Base-by-base conservation (phyloP, 2,797 vertebrate species). In the Crypturellus tataupa region DNA sequence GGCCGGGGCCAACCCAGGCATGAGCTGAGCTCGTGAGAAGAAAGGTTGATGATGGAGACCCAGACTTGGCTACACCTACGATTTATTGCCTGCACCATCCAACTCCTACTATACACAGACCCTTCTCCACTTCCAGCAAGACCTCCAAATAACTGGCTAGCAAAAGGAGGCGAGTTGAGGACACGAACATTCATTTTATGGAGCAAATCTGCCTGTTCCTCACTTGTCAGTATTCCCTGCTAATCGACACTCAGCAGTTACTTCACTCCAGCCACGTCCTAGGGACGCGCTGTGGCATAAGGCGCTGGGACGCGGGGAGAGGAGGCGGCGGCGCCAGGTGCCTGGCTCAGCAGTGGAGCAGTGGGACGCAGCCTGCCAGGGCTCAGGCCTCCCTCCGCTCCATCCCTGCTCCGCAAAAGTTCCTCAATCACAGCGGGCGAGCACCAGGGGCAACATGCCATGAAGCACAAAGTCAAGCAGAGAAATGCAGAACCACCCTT, bases 161-260 rank as follows among this genome's bases (percentile, higher is more conserved):
- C 25, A 90, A 76, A 84, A 78, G 37, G 18, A 53, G 55, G 21
- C 40, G 31, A 79, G n/a, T 40, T 87, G 37, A 76, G 75, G 29
- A 67, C 15, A 51, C 25, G 3, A 60, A 24, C 49, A 24, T 59
- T 25, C 20, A 70, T 6, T 13, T 47, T 0, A 0, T 1, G 2
- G 19, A 89, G 27, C 24, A 35, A 7, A 39, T 69, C 47, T 59
- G 40, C 53, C 37, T 21, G 9, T 72, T 86, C 14, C 29, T 80
- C 65, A 62, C 80, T 77, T 67, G 62, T 60, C 67, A 47, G 29
- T 65, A 49, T 27, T 78, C 58, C 39, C 35, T 84, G 24, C 19
- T 80, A 69, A 69, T 33, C 44, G 6, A 27, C 49, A 0, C 11
- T 53, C 37, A 65, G 29, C 10, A 7, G 6, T 71, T 20, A 55